A percentile compares a stretch with the other conserved stretches of the same genome.
Evolutionary conservation across 1,140 invertebrate species (phyloP).

Genomic region (Ostrea denselamellosa): DNA sequence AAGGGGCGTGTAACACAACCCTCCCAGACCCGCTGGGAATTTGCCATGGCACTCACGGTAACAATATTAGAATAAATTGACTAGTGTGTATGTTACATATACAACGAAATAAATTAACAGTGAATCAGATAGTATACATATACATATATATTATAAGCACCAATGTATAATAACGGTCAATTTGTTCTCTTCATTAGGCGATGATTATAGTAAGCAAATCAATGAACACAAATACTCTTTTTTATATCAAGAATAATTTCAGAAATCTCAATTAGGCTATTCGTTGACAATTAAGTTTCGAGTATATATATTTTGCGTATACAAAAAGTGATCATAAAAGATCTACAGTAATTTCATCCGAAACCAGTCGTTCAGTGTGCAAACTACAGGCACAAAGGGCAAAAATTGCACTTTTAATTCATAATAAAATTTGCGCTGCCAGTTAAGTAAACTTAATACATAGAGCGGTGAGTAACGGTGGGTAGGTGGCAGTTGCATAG

Average conservation of each 20-base stretch:
- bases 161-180: constrained; percentile 8
- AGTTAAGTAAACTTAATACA: constrained; percentile 32
- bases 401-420: constrained; percentile 33
- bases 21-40: not conserved
- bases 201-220: constrained; percentile 22
- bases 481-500: constrained; percentile 23
- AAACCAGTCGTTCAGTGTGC: constrained; percentile 33
- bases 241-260: constrained; percentile 16
- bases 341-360: constrained; percentile 38
- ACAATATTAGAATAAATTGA: constrained; percentile 39
- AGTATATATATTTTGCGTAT: constrained; percentile 26
- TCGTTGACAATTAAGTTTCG: constrained; percentile 25
- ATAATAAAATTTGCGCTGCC: constrained; percentile 25
- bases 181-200: not conserved
- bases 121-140: constrained; percentile 36
- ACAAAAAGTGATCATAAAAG: constrained; percentile 30
- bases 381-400: constrained; percentile 1
- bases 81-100: constrained; percentile 38
- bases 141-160: constrained; percentile 6
- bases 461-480: not conserved
- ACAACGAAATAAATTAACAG: constrained; percentile 38
- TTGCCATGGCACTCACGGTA: not conserved
- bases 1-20: not conserved
- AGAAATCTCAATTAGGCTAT: constrained; percentile 23
- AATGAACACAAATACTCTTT: constrained; percentile 9